Evolutionary conservation across 2,888 invertebrate species (phyloP), one percentile per base, ranked within the genome.

Genomic region (Steromphala cineraria): DNA sequence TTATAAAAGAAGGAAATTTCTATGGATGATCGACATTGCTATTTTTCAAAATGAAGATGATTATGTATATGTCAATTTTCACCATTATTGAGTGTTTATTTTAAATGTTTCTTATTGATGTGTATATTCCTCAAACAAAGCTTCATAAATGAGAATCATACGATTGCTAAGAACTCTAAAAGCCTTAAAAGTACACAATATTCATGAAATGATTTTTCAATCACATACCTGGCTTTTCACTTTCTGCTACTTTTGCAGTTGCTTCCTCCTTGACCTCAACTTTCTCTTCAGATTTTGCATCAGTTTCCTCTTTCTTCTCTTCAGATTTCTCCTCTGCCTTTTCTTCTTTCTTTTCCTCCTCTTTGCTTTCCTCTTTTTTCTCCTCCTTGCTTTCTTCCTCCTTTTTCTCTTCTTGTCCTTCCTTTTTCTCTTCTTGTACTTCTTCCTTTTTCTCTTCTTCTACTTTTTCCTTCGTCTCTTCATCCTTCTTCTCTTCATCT

Each of bases 401-500:
- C 76, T 79, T 67, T 52, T 75, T 77, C 28, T 80, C 77, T 53
- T 81, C 17, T n/a, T n/a, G n/a, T n/a, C 24, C 21, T 56, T n/a
- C 53, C 84, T 80, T 40, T 55, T 4, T 46, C 75, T 15, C 36
- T 40, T 46, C 62, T 79, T 31, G 36, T 77, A 46, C 52, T 40
- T 67, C 78, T 7, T 79, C 80, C 17, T 36, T 76, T 0, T 79
- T 83, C 71, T 71, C 53, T 53, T 82, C 81, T 15, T 81, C 77
- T 52, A 67, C 53, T 53, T 82, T 80, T 15, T 81, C 77, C 36
- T 78, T 83, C 75, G 71, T 81, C 40, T 79, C 82, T 46, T 82
- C 79, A 17, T 56, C 75, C 46, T 80, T 67, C 4, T 78, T 82
- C 52, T 67, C 74, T 24, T 53, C 81, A 19, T 81, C 75, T 55